A percentile compares a stretch with the other conserved stretches of the same genome.
phyloP scores from a whole-genome alignment of 2,888 invertebrate genomes.

The Eupithecia centaureata region DNA sequence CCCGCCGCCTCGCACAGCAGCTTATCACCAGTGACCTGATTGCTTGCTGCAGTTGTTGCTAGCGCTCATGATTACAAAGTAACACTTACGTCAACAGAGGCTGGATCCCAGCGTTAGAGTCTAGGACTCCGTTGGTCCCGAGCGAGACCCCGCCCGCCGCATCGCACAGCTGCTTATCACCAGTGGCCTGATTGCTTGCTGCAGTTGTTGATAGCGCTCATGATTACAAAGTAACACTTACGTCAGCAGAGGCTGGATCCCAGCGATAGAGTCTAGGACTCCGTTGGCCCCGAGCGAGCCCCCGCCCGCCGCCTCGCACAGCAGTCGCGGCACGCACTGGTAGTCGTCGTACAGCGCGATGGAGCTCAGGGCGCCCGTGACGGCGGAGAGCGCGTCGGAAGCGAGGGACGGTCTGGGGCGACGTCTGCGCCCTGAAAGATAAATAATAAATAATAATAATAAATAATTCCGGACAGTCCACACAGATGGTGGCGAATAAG shows the following conservation, averaged over 20 bases:
- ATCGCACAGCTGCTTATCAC: conserved; percentile 86
- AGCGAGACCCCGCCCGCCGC: conserved; percentile 83
- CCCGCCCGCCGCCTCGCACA: conserved; percentile 89
- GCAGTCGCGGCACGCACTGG: conserved; percentile 90
- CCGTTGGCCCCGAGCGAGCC: conserved; percentile 56
- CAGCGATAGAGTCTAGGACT: conserved; percentile 69
- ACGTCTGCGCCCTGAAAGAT: conserved; percentile 54
- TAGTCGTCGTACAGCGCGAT: conserved; percentile 88
- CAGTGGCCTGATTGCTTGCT: not conserved
- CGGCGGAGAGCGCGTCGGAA: conserved; percentile 64
- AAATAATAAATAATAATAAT: not conserved
- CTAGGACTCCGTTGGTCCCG: conserved; percentile 57
- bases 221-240: too few relatives aligned
- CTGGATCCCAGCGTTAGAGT: conserved; percentile 74
- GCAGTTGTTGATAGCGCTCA: too few relatives aligned
- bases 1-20: conserved; percentile 90
- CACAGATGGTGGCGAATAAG: too few relatives aligned
- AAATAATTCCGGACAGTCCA: too few relatives aligned
- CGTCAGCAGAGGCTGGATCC: conserved; percentile 84
- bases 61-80: too few relatives aligned
- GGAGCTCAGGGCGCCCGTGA: conserved; percentile 71
- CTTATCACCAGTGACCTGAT: conserved; percentile 12
- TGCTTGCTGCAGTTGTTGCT: too few relatives aligned
- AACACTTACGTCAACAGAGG: too few relatives aligned
- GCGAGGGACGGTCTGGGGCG: conserved; percentile 58